These are phyloP conservation scores for Alouatta palliata DNA, from an alignment of 2,113 vertebrate genomes.

Conservation along the genomic window DNA sequence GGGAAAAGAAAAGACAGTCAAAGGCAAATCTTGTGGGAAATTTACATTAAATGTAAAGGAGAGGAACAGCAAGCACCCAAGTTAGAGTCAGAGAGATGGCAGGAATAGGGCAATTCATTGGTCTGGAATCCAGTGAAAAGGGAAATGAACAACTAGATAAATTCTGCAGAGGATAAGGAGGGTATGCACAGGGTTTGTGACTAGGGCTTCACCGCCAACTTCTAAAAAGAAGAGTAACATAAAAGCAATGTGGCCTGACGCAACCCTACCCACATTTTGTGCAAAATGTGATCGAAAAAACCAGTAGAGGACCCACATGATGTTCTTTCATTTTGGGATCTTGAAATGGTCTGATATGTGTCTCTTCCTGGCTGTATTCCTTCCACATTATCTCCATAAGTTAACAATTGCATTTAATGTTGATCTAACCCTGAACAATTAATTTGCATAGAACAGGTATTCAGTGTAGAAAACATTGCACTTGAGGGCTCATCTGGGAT, in stretches of 20 bases:
- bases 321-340: neutral
- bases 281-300: neutral
- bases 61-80: neutral
- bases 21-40: neutral
- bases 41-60: neutral
- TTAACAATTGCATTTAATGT: neutral
- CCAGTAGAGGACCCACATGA: accelerated
- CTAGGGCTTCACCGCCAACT: neutral
- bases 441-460: neutral
- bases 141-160: neutral
- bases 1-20: neutral
- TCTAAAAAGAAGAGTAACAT: neutral
- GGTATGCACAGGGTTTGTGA: neutral
- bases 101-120: neutral
- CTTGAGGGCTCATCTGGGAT: neutral
- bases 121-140: neutral
- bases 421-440: neutral
- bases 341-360: neutral
- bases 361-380: neutral
- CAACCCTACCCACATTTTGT: neutral
- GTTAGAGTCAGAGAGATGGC: neutral
- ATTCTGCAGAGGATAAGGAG: neutral
- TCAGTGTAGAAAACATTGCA: neutral
- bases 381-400: neutral
- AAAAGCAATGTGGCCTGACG: neutral